These are phyloP conservation scores for Dasypolia templi DNA, from an alignment of 2,888 invertebrate species.

Conservation along the genomic window DNA sequence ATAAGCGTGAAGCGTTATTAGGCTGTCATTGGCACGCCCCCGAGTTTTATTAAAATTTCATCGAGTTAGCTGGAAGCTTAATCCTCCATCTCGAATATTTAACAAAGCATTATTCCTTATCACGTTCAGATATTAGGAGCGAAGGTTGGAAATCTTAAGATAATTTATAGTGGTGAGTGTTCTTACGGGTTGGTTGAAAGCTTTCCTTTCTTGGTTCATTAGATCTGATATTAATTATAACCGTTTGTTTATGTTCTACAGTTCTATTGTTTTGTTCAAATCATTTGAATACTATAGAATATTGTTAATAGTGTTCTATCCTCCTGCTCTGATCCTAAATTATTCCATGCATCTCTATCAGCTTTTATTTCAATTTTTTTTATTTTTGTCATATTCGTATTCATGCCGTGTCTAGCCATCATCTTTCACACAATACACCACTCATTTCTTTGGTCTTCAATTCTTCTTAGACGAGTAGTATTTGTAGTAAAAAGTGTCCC, in stretches of 20 bases:
- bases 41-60: slow-evolving; percentile 83
- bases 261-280: neutral
- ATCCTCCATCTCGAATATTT: slow-evolving; percentile 73
- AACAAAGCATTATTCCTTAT: slow-evolving; percentile 67
- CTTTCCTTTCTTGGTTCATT: slow-evolving; percentile 27
- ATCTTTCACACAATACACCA: no score
- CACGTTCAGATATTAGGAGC: slow-evolving; percentile 54
- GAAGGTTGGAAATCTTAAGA: slow-evolving; percentile 43
- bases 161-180: slow-evolving; percentile 44
- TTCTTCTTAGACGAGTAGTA: no score
- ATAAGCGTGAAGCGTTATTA: slow-evolving; percentile 78
- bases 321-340: no score
- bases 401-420: no score
- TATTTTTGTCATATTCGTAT: no score
- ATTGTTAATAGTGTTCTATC: no score
- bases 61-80: slow-evolving; percentile 76
- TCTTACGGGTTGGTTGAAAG: slow-evolving; percentile 31
- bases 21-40: slow-evolving; percentile 70
- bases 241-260: slow-evolving; percentile 20
- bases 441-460: no score
- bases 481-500: neutral
- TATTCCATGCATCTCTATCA: no score
- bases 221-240: slow-evolving; percentile 18
- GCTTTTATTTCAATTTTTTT: no score
- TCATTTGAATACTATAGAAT: no score